Conservation (phyloP, 2,797 vertebrate genomes). For the Melanotaenia maccullochi region DNA sequence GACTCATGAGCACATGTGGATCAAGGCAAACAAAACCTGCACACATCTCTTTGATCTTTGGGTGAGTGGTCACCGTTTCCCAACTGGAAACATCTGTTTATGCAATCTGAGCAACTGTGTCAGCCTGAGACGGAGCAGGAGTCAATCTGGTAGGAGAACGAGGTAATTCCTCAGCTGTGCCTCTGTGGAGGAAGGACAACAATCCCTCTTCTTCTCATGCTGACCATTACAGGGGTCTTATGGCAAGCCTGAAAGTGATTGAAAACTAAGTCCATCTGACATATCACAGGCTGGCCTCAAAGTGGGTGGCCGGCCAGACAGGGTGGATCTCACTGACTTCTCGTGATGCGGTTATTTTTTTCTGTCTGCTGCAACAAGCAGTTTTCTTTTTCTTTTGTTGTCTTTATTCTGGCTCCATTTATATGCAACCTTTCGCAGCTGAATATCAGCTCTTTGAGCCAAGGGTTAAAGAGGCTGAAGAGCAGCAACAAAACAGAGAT, state of each 20-base stretch:
- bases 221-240: slow-evolving; percentile 44
- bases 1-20: slow-evolving; percentile 42
- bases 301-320: slow-evolving; percentile 66
- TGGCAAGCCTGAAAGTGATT: slow-evolving; percentile 45
- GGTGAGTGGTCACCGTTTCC: slow-evolving; percentile 23
- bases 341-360: slow-evolving; percentile 40
- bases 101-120: slow-evolving; percentile 44
- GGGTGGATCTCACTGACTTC: slow-evolving; percentile 30
- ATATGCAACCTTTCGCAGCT: slow-evolving; percentile 23
- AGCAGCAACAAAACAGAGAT: slow-evolving; percentile 27
- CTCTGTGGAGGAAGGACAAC: slow-evolving; percentile 43
- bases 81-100: slow-evolving; percentile 66
- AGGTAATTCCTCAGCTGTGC: slow-evolving; percentile 30
- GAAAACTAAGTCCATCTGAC: slow-evolving; percentile 69
- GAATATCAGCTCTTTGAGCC: slow-evolving; percentile 27
- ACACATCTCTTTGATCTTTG: slow-evolving; percentile 50
- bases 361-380: slow-evolving; percentile 28
- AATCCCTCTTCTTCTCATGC: slow-evolving; percentile 47
- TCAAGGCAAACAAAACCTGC: slow-evolving; percentile 25
- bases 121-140: slow-evolving; percentile 44
- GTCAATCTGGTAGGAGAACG: slow-evolving; percentile 16
- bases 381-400: background rate
- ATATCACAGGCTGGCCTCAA: slow-evolving; percentile 44
- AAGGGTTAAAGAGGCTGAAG: slow-evolving; percentile 34
- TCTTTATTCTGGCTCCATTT: slow-evolving; percentile 14